phyloP scores from a whole-genome alignment of 2,113 vertebrate species.

The Zeus faber region DNA sequence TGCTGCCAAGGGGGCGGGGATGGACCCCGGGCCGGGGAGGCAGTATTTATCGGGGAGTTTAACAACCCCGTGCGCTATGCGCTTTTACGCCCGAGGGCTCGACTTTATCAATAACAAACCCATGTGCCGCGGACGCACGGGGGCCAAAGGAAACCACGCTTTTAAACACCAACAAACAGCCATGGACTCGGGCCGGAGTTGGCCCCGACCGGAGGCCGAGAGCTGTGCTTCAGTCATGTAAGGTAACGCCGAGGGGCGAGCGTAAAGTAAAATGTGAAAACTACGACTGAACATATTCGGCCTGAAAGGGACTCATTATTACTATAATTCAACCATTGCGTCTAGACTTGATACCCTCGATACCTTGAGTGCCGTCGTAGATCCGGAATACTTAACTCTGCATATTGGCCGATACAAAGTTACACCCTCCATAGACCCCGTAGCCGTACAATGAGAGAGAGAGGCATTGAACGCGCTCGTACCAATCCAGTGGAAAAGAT shows the following conservation, averaged over 20 bases:
- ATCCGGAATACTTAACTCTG: no score
- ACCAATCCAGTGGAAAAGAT: no score
- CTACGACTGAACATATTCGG: no score
- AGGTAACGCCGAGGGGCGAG: conserved; percentile 36
- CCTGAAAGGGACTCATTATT: no score
- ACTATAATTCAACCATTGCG: no score
- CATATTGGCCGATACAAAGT: no score
- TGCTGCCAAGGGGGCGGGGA: conserved; percentile 26
- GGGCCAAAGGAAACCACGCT: conserved; percentile 32
- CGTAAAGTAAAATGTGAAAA: no score
- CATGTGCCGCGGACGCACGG: conserved; percentile 6
- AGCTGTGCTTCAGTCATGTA: conserved; percentile 31
- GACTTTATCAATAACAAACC: conserved; percentile 53
- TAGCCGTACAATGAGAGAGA: no score
- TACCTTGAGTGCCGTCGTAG: no score
- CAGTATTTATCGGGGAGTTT: conserved; percentile 68
- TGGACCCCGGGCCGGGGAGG: conserved; percentile 40
- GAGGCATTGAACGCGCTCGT: no score
- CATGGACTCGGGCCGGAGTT: conserved; percentile 3
- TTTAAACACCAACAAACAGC: conserved; percentile 40
- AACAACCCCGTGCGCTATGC: conserved; percentile 40
- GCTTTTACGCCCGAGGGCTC: conserved; percentile 24
- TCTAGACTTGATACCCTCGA: no score
- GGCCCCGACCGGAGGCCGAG: not conserved
- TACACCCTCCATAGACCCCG: no score